Evolutionary conservation across 2,888 invertebrate genomes (phyloP).

Genomic region (Masnerella sp.): DNA sequence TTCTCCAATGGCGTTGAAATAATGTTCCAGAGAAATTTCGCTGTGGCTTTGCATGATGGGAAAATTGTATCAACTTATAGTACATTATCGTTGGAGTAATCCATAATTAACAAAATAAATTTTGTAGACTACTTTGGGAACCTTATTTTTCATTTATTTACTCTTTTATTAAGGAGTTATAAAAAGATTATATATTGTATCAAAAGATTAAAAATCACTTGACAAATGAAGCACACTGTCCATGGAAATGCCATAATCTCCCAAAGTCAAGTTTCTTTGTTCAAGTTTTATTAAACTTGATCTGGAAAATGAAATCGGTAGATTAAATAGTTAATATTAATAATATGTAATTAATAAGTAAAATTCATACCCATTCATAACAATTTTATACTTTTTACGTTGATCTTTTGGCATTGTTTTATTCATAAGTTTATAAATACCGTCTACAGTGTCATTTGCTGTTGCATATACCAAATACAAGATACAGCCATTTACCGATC

Average conservation of each 20-base stretch:
- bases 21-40: slow-evolving; percentile 10
- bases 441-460: slow-evolving; percentile 68
- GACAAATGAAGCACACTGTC: slow-evolving; percentile 73
- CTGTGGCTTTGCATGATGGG: slow-evolving; percentile 12
- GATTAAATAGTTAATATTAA: too few relatives aligned
- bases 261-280: slow-evolving; percentile 64
- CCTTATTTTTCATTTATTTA: not conserved
- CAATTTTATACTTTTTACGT: slow-evolving; percentile 69
- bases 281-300: slow-evolving; percentile 68
- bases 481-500: slow-evolving; percentile 69
- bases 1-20: slow-evolving; percentile 1
- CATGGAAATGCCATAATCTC: slow-evolving; percentile 69
- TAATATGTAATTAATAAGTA: too few relatives aligned
- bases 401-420: slow-evolving; percentile 64
- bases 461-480: slow-evolving; percentile 71
- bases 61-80: slow-evolving; percentile 37
- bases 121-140: too few relatives aligned
- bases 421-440: slow-evolving; percentile 71
- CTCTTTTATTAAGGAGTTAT: too few relatives aligned
- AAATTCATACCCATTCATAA: slow-evolving; percentile 69
- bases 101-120: too few relatives aligned
- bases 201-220: slow-evolving; percentile 59
- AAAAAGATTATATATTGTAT: too few relatives aligned
- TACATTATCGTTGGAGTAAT: too few relatives aligned
- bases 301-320: slow-evolving; percentile 62